Evolutionary conservation across 37 sponge, comb jelly and placozoan genomes (phyloP).

Genomic region (Axinella damicornis): DNA sequence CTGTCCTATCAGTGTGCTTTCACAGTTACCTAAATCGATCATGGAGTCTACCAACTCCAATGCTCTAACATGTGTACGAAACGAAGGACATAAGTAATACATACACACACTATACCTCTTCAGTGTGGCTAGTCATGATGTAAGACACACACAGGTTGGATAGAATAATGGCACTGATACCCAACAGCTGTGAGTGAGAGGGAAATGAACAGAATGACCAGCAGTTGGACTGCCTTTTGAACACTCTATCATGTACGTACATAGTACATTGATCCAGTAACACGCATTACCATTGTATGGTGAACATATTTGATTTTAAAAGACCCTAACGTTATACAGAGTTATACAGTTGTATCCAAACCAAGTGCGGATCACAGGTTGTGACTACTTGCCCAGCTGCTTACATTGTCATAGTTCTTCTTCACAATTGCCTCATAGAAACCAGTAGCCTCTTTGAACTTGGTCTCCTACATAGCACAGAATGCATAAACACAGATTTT

Average conservation of each 20-base stretch:
- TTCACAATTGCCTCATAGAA: slow-evolving; percentile 99
- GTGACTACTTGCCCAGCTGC: background rate
- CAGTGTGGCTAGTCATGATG: slow-evolving; percentile 98
- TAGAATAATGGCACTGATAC: slow-evolving; percentile 94
- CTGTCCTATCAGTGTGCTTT: background rate
- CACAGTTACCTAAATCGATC: background rate
- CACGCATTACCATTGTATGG: too few relatives aligned
- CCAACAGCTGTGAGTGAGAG: slow-evolving; percentile 68
- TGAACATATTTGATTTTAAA: too few relatives aligned
- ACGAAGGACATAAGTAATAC: too few relatives aligned
- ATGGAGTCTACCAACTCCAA: background rate
- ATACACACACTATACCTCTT: slow-evolving; percentile 69
- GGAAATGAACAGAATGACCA: too few relatives aligned
- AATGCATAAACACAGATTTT: too few relatives aligned
- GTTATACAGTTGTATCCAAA: too few relatives aligned
- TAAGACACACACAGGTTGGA: slow-evolving; percentile 99
- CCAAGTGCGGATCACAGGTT: too few relatives aligned
- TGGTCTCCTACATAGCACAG: slow-evolving; percentile 70
- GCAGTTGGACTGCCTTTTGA: too few relatives aligned
- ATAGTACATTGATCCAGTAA: too few relatives aligned
- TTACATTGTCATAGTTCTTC: slow-evolving; percentile 89
- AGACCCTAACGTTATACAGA: background rate
- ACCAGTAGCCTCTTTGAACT: slow-evolving; percentile 95
- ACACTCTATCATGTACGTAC: too few relatives aligned
- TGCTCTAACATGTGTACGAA: background rate